Evolutionary conservation across 1,140 invertebrate genomes (phyloP), one percentile per base, ranked within the genome.

Genomic region (Caerostris extrusa): DNA sequence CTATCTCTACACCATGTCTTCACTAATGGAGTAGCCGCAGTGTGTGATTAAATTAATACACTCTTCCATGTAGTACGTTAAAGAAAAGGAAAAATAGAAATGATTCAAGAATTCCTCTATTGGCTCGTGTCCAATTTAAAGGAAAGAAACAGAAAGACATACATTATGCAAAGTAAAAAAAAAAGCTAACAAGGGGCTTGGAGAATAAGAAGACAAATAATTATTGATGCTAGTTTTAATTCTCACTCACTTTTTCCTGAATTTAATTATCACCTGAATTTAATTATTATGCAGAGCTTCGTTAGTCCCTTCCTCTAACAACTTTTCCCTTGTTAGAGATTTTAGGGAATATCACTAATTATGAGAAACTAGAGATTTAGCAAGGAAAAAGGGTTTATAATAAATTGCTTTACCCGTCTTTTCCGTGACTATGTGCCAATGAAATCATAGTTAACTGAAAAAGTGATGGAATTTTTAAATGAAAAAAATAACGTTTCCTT

Each of bases 161-260:
- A 19, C 17, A 71, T 71, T 71, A 10, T 6, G 34, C 17, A 77
- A 77, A 7, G 34, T 56, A 34, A 34, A 34, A 34, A 90, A 82
- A 91, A 10, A 14, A 91, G 17, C 12, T 60, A 57, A 34, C 53
- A 60, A 53, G 71, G 82, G 7, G 3, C 55, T 60, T 34, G 34
- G n/a, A 82, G 19, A 53, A 60, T 50, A 50, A 58, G 19, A 91
- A 91, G 90, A 82, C 90, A 82, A 91, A 91, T 91, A 91, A 82
- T 71, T 91, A 69, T 10, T 82, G 69, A 83, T 8, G 56, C 71
- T 82, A 91, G 71, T 91, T 91, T 91, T 91, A 91, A 91, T 91
- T 91, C 71, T 82, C 69, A 82, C 77, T 71, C 90, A 58, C 19
- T 58, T 91, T 91, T 91, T 82, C 57, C 17, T 17, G 17, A 82